Evolutionary conservation across 2,888 invertebrate species (phyloP), one percentile per base, ranked within the genome.

Genomic region (Drosophila setosimentum): DNA sequence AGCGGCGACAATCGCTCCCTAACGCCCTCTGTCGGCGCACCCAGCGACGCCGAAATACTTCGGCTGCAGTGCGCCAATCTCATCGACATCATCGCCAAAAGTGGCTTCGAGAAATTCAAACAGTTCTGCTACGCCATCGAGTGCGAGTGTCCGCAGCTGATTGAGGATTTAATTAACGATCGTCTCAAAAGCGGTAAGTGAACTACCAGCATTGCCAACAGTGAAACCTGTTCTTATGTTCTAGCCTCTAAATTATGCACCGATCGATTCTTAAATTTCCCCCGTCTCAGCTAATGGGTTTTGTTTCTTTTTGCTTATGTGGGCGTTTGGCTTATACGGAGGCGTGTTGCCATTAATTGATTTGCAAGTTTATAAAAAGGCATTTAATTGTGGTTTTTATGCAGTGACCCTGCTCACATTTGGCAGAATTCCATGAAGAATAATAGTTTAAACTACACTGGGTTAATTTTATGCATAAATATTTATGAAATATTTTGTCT

Each of bases 51-150:
- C 29, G 92, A 92, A 77, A 82, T 92, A 61, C 73, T 91, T 72
- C 90, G 91, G 6, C 66, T 91, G 58, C 95, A 95, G 93, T 95
- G 95, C 88, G 93, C 94, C 90, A 94, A 94, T 91, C 94, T 95
- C 82, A 94, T 95, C 73, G 95, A 95, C 83, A 93, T 95, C 93
- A 94, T 95, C 92, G 93, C 95, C 93, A 95, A 95, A 93, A 95
- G 94, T 93, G 95, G 94, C 91, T 94, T 94, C 87, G 94, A 93
- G 68, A 94, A 94, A 93, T 94, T 95, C 82, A 94, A 94, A 89
- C 95, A 95, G 89, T 94, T 95, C 91, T 95, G 95, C 91, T 93
- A 94, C 88, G 94, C 95, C 86, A 93, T 95, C 87, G 94, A 94
- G 86, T 94, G 94, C 92, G 95, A 95, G 92, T 95, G 95, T 87